Base-by-base conservation (phyloP, 2,797 vertebrate species). In the Mormyrops attenuatus region DNA sequence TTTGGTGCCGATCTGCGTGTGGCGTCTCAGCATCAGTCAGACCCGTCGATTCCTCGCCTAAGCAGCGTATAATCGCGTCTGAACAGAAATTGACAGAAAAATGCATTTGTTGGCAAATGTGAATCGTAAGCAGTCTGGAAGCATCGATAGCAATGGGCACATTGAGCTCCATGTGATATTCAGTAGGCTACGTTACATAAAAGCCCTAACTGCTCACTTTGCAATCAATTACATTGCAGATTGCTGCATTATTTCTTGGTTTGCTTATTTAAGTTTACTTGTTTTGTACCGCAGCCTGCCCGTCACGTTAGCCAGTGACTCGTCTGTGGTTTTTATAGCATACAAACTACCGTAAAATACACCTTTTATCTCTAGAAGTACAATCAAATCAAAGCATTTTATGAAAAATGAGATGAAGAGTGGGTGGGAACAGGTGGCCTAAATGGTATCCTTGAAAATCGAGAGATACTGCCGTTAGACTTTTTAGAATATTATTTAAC, bases 181-280 rank as follows among this genome's bases (percentile, higher is more conserved):
- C 47, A 85, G 47, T 13, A 30, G 77, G 38, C 20, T 26, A 85
- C 82, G n/a, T 85, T 73, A 73, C 44, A 84, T 84, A 84, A 89
- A 77, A 52, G 52, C 47, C 55, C 63, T 17, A 52, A 82, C 86
- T 52, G 63, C 66, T 60, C 73, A 47, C 53, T 50, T 85, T 88
- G 84, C 88, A 80, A 77, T 88, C 22, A 87, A 88, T 89, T 63
- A 88, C 80, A 86, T 88, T 89, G 89, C 89, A 88, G 88, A 89
- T 86, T 88, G 89, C 89, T 85, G 90, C 90, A 80, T 88, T 50
- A 50, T 90, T 50, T 50, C 63, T 85, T 52, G 17, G n/a, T 30
- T 85, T 50, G 44, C 47, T n/a, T 85, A 85, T 69, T 9, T 69
- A 52, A 85, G 44, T 85, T 84, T 47, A 8, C 9, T 84, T 85